These are phyloP conservation scores for Cephus cinctus DNA, from an alignment of 1,140 invertebrate species.

Conservation along the genomic window DNA sequence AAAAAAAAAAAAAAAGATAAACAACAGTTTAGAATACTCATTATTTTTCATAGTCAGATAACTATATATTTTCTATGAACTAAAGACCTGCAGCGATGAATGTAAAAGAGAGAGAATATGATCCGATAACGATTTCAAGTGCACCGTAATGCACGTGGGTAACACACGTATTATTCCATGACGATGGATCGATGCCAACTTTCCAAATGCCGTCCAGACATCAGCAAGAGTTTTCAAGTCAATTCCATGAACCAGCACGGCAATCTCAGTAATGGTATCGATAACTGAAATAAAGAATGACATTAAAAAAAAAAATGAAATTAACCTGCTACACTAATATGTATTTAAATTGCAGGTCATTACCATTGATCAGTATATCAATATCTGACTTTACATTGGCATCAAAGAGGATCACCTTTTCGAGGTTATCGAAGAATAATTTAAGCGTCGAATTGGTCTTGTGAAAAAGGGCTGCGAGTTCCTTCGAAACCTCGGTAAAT, in stretches of 20 bases:
- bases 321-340: not conserved
- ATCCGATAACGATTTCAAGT: constrained; percentile 28
- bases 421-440: constrained; percentile 32
- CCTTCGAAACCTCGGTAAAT: constrained; percentile 24
- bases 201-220: constrained; percentile 40
- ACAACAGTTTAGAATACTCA: not conserved
- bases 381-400: constrained; percentile 28
- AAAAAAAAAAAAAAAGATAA: constrained; percentile 9
- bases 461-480: constrained; percentile 37
- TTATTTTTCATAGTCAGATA: not conserved
- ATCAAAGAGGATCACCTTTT: constrained; percentile 30
- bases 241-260: constrained; percentile 29
- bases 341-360: constrained; percentile 4
- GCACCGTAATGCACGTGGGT: constrained; percentile 15
- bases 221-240: constrained; percentile 40
- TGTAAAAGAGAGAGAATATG: constrained; percentile 26
- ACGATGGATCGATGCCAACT: constrained; percentile 28
- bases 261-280: constrained; percentile 32
- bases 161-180: constrained; percentile 25
- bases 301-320: constrained; percentile 3
- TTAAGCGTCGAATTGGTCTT: constrained; percentile 34
- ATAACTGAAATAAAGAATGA: constrained; percentile 27
- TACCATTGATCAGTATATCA: constrained; percentile 37
- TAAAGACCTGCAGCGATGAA: constrained; percentile 19
- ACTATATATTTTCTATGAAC: not conserved